Evolutionary conservation across 2,888 invertebrate species (phyloP).

Genomic region (Lithophane leautieri): DNA sequence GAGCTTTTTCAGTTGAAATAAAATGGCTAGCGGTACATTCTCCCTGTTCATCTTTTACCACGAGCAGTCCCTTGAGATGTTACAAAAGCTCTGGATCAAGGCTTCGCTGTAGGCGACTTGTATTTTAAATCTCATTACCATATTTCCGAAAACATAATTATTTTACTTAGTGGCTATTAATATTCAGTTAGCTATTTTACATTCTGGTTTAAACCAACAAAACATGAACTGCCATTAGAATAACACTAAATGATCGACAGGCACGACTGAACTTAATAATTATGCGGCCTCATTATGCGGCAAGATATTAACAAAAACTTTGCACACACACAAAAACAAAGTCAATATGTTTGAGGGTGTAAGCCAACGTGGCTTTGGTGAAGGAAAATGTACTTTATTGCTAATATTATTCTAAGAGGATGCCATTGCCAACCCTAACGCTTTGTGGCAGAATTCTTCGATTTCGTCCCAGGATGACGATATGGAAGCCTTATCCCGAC

Average conservation of each 20-base stretch:
- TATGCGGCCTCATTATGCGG: conserved; percentile 59
- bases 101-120: not conserved
- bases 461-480: conserved; percentile 69
- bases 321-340: conserved; percentile 53
- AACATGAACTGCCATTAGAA: conserved; percentile 50
- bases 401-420: conserved; percentile 64
- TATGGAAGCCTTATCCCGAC: conserved; percentile 72
- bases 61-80: not conserved
- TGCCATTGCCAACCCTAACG: conserved; percentile 56
- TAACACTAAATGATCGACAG: conserved; percentile 62
- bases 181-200: conserved; percentile 53
- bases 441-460: conserved; percentile 64
- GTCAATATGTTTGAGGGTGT: conserved; percentile 54
- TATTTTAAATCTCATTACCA: conserved; percentile 35
- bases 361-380: conserved; percentile 35
- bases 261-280: conserved; percentile 51
- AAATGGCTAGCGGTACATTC: conserved; percentile 4
- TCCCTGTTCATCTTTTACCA: conserved; percentile 5
- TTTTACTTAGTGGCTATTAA: conserved; percentile 27
- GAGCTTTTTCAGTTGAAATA: not conserved
- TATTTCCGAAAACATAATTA: conserved; percentile 43
- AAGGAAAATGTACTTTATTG: conserved; percentile 55
- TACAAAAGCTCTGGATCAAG: conserved; percentile 8
- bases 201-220: conserved; percentile 49
- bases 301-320: conserved; percentile 52